Evolutionary conservation across 2,888 invertebrate species (phyloP), one percentile per base, ranked within the genome.

Genomic region (Aleiodes testaceus): DNA sequence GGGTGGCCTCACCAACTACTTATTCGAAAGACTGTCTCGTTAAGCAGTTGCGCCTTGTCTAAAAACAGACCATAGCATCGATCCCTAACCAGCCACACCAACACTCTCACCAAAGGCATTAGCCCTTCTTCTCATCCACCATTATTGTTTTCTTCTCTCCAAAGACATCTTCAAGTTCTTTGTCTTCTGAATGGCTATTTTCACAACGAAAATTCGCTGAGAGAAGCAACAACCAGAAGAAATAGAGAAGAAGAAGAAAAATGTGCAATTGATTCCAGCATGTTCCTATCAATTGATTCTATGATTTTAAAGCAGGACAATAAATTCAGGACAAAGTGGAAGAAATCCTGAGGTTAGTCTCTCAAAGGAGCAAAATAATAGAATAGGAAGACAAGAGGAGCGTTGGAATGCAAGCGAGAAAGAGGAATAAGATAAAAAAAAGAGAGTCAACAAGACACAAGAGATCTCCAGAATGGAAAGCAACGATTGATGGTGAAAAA

Each of bases 1-100:
- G 63, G 63, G 63, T 63, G 63, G 63, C 20, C 63, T 45, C 14
- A 63, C 63, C 63, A 63, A 63, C 63, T 63, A 63, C 63, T 63
- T 63, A 63, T 63, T 63, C 45, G 45, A 63, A 63, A 63, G 45
- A 63, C 45, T 63, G 63, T 63, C 63, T 63, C 63, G 63, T 63
- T 63, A 63, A 63, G 63, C 44, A 63, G 63, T 59, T 36, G 36
- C 11, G 26, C 44, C 63, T 63, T 63, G 63, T 63, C 63, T 63
- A 63, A 63, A 63, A 63, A 63, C 59, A 63, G 63, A 63, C 45
- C 63, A 63, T 63, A 45, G 44, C 44, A 45, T 63, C 63, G 20
- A 59, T 59, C 59, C 14, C 45, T 22, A 36, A 45, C 63, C 44
- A 45, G 45, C 44, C 63, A 63, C 63, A 14, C 16, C 47, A 47